Base-by-base conservation (phyloP, 2,888 invertebrate species). In the Eristalis intricaria region DNA sequence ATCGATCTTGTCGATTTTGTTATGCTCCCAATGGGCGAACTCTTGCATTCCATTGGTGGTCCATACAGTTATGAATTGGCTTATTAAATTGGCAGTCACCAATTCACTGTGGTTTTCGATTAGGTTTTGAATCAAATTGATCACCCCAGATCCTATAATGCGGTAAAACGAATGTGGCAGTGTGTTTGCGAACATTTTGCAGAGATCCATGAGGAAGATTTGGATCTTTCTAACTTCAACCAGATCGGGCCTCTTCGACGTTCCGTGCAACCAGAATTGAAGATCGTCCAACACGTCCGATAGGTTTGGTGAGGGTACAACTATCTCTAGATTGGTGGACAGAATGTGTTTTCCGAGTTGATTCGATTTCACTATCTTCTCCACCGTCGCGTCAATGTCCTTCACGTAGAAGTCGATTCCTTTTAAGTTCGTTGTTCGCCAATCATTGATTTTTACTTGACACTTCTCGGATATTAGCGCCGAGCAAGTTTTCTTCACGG, bases 351-450 rank as follows among this genome's bases (percentile, higher is more conserved):
- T 83, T 13, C 15, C 78, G 23, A 77, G 71, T 60, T 35, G 64
- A 80, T 79, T 87, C 35, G 75, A 61, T 79, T 88, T 90, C 1
- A 88, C 63, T 15, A 90, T 71, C 71, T 90, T 91, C 15, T 90
- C 89, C 5, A 90, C 90, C 73, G 91, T 91, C 2, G 73, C 70
- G 29, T 91, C 91, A 56, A 93, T 91, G 75, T 93, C 92, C 88
- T 93, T 93, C 2, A 89, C 89, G 79, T 93, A 93, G 19, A 93
- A 90, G 23, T 90, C 91, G 84, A 90, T 76, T 79, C 86, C 81
- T 63, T 90, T 91, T 0, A 95, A 91, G 88, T 95, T 95, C 0
- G 94, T 92, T 23, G 93, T 91, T 1, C 94, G 92, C 95, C 95
- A 96, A 38, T 95, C 94, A 61, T 93, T 91, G 26, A 95, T 93